Base-by-base conservation (phyloP, 2,113 vertebrate genomes). In the Salminus brasiliensis region DNA sequence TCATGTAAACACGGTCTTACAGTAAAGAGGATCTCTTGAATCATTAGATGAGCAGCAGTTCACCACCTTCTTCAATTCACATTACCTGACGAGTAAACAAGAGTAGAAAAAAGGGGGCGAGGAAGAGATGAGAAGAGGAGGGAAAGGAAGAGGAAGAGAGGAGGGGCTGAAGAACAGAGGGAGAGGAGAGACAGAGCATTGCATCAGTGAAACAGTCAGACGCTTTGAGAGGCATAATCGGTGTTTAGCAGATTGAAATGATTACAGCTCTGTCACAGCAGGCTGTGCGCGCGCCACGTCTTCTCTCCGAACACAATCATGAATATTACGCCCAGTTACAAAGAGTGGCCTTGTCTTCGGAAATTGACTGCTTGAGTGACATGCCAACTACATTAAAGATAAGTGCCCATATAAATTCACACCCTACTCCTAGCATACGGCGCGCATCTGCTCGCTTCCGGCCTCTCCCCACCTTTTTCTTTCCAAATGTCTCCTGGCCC, bases 321-420 rank as follows among this genome's bases (percentile, higher is more conserved):
- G 85, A 91, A 91, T 93, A 91, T 94, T 92, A 90, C 85, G 88
- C 85, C 87, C 86, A 93, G 93, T 94, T 90, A 91, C 86, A 94
- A 85, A 93, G 90, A 93, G 87, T 89, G 59, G 80, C 83, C 84
- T 85, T 92, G 92, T 91, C 86, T 88, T 57, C 71, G 80, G 85
- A 86, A 90, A 90, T 87, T 92, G 90, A 91, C 90, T 91, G 85
- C 76, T 76, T 85, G 81, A 84, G 82, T 87, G 87, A 73, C 86
- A 85, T 77, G 49, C 88, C 86, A 90, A 81, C 87, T 91, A 85
- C 89, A 90, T 89, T 86, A 90, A 91, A 92, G 88, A 91, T 74
- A 92, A 92, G 85, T 80, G 81, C 83, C 81, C 32, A 63, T 75
- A 76, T 76, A 30, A 71, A 73, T 81, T 55, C 72, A 74, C 73